Percentiles rank a stretch among this genome's conserved stretches.
These are phyloP conservation scores for Diabrotica balteata DNA, from an alignment of 2,888 invertebrate genomes.

Conservation along the genomic window DNA sequence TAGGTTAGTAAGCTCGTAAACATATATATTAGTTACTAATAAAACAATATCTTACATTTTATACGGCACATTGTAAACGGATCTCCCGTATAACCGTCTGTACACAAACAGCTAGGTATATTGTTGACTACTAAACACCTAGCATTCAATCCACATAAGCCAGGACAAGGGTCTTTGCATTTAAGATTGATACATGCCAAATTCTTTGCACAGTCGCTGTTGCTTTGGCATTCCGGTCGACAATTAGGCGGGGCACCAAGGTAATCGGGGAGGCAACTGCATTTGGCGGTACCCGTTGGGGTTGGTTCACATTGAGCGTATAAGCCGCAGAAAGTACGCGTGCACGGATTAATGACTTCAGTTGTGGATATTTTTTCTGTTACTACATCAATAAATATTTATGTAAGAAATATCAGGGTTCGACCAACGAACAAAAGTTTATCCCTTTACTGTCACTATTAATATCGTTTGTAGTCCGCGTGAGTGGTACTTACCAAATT, in stretches of 20 bases:
- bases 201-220: slow-evolving; percentile 73
- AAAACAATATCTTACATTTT: slow-evolving; percentile 64
- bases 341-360: slow-evolving; percentile 65
- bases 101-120: slow-evolving; percentile 77
- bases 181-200: slow-evolving; percentile 75
- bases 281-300: slow-evolving; percentile 59
- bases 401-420: no score
- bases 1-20: neutral
- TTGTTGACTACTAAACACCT: slow-evolving; percentile 77
- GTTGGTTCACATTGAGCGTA: slow-evolving; percentile 66
- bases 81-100: slow-evolving; percentile 71
- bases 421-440: no score
- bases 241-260: slow-evolving; percentile 75
- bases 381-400: slow-evolving; percentile 6
- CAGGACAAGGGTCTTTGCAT: slow-evolving; percentile 78
- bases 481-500: no score
- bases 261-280: slow-evolving; percentile 75
- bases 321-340: slow-evolving; percentile 74
- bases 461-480: no score
- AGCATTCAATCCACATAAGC: slow-evolving; percentile 76
- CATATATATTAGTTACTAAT: slow-evolving; percentile 22
- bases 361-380: slow-evolving; percentile 30
- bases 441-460: no score
- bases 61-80: slow-evolving; percentile 69
- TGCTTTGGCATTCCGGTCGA: slow-evolving; percentile 77